Percentiles rank a stretch among this genome's conserved stretches.
Evolutionary conservation across 1,140 invertebrate genomes (phyloP).

Genomic region (Aphelenchoides avenae): DNA sequence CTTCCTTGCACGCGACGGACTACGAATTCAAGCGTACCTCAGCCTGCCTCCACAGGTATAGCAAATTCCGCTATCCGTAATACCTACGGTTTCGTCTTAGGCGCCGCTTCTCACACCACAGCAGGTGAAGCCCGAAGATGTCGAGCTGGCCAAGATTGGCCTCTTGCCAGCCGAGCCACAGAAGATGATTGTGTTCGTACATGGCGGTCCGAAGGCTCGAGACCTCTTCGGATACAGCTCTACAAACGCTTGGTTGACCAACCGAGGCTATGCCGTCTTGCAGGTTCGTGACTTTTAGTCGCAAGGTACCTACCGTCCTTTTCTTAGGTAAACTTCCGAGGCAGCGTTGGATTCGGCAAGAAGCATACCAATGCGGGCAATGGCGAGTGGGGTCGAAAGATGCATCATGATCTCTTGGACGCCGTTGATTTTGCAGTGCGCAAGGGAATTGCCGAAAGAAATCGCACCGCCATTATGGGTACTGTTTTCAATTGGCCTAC

Average conservation of each 20-base stretch:
- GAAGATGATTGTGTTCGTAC: slow-evolving; percentile 55
- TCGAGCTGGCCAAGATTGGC: slow-evolving; percentile 46
- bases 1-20: slow-evolving; percentile 52
- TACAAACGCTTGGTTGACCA: slow-evolving; percentile 55
- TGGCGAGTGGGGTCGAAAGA: slow-evolving; percentile 58
- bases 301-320: slow-evolving; percentile 14
- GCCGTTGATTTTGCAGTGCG: slow-evolving; percentile 53
- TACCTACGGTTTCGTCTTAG: slow-evolving; percentile 3
- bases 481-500: slow-evolving; percentile 1
- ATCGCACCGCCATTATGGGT: slow-evolving; percentile 54
- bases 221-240: slow-evolving; percentile 55
- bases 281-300: slow-evolving; percentile 33
- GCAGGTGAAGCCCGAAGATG: slow-evolving; percentile 42
- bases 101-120: slow-evolving; percentile 25
- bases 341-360: slow-evolving; percentile 55
- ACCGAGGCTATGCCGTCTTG: slow-evolving; percentile 54
- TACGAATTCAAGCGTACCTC: slow-evolving; percentile 53
- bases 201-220: slow-evolving; percentile 57
- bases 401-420: slow-evolving; percentile 57
- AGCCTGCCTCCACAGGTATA: slow-evolving; percentile 48
- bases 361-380: slow-evolving; percentile 55
- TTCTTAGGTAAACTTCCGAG: slow-evolving; percentile 56
- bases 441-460: slow-evolving; percentile 49
- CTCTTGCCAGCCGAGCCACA: slow-evolving; percentile 50
- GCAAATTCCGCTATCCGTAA: not conserved